These are phyloP conservation scores for Parthenolecanium corni DNA, from an alignment of 2,888 invertebrate genomes.

Conservation along the genomic window DNA sequence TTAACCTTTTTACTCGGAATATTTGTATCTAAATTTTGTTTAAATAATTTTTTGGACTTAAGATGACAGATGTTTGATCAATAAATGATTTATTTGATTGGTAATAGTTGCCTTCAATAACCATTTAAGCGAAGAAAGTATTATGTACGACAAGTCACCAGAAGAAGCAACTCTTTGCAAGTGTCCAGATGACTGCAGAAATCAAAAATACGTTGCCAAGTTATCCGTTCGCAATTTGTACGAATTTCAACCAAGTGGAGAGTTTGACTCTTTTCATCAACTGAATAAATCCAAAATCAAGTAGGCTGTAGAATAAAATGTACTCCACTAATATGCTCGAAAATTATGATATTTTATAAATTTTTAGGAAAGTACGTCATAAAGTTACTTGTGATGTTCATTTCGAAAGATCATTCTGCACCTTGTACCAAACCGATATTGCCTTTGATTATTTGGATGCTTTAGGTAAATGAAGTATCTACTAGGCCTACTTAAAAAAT, in stretches of 20 bases:
- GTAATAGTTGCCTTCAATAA: slow-evolving; percentile 34
- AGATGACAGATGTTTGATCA: too few relatives aligned
- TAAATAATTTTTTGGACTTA: too few relatives aligned
- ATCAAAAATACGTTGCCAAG: slow-evolving; percentile 35
- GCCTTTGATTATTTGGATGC: slow-evolving; percentile 43
- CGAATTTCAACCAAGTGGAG: too few relatives aligned
- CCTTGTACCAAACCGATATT: slow-evolving; percentile 42
- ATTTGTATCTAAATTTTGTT: too few relatives aligned
- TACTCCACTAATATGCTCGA: background rate
- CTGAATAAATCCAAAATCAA: background rate
- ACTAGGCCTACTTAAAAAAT: background rate
- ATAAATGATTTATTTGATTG: too few relatives aligned
- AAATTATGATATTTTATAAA: background rate
- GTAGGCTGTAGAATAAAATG: background rate
- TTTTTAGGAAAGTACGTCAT: slow-evolving; percentile 13
- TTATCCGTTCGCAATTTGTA: slow-evolving; percentile 20
- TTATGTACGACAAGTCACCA: background rate
- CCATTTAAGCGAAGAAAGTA: slow-evolving; percentile 18
- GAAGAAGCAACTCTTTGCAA: slow-evolving; percentile 33
- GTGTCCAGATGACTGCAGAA: slow-evolving; percentile 36
- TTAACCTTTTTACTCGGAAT: too few relatives aligned
- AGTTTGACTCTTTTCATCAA: too few relatives aligned
- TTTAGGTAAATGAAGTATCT: slow-evolving; percentile 37
- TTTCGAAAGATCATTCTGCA: slow-evolving; percentile 40
- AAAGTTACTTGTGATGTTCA: slow-evolving; percentile 40